A percentile compares a stretch with the other conserved stretches of the same genome.
phyloP scores from a whole-genome alignment of 2,797 vertebrate species.

The Smutsia temminckii region DNA sequence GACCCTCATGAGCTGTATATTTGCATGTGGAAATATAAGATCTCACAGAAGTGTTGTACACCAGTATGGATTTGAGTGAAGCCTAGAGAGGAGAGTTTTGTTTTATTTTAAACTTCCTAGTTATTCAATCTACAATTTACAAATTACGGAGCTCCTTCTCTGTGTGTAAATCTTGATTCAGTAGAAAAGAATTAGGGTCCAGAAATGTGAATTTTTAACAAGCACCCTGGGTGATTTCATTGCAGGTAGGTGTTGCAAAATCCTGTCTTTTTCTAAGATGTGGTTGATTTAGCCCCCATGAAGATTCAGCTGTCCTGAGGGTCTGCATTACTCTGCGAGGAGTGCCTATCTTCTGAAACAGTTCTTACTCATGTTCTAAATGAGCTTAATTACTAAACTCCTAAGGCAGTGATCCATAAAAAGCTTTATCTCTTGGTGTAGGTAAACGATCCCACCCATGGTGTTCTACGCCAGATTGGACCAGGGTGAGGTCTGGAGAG shows the following conservation, averaged over 20 bases:
- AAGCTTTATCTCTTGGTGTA: background rate
- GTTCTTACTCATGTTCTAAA: background rate
- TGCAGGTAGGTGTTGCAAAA: background rate
- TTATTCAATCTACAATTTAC: background rate
- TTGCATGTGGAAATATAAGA: background rate
- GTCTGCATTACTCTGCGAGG: background rate
- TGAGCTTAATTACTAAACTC: conserved; percentile 18
- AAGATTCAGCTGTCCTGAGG: background rate
- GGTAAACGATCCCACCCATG: background rate
- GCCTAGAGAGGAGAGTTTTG: background rate
- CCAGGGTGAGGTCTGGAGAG: background rate
- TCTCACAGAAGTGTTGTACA: background rate
- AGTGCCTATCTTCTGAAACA: background rate
- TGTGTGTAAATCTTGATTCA: background rate
- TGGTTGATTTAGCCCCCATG: background rate
- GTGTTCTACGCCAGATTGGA: background rate
- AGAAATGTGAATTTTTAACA: background rate
- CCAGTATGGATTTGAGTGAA: background rate
- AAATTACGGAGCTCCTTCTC: background rate
- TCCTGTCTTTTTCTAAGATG: background rate
- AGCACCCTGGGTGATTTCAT: background rate
- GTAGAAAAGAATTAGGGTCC: background rate
- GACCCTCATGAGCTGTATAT: background rate
- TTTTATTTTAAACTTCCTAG: background rate
- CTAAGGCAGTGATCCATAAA: background rate